Evolutionary conservation across 1,140 invertebrate genomes (phyloP), one percentile per base, ranked within the genome.

Genomic region (Heliothis subflexa): DNA sequence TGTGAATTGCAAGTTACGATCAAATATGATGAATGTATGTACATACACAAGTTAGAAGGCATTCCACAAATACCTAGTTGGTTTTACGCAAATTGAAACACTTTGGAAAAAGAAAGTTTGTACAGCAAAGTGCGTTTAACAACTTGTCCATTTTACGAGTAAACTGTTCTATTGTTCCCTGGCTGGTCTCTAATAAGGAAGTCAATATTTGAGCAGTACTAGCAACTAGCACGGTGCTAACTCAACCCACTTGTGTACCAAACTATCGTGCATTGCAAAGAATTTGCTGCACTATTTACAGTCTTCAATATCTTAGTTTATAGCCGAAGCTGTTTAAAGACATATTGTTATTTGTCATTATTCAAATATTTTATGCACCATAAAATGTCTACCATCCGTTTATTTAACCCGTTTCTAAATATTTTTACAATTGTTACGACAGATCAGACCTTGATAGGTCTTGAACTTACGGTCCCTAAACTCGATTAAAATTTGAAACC

Each of bases 121-220:
- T 50, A 21, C 71, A 61, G 57, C 13, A 12, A 21, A 74, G 40
- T 59, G 71, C 71, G 49, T 62, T 76, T 73, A 61, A 74, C 40
- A 21, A 66, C 75, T 61, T 80, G 78, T 81, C 70, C 72, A 71
- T 76, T 88, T 88, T 88, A 89, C 86, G 84, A 80, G 64, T 83
- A 84, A 82, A 83, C 82, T 81, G 85, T 85, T 80, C 82, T 79
- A 90, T 94, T 91, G 92, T 93, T 93, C 83, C 83, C 78, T 78
- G 83, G 59, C 62, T 70, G 52, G 84, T 78, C 75, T 81, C 89
- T 94, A 94, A 94, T 93, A 89, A 93, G 92, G 92, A 94, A 94
- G 92, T 91, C 83, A 93, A 93, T 91, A 90, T 93, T 93, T 90
- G 88, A 83, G 84, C 85, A 85, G 85, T 84, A 83, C 85, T 62